Conservation (phyloP, 2,888 invertebrate genomes). For the Adineta ricciae region DNA sequence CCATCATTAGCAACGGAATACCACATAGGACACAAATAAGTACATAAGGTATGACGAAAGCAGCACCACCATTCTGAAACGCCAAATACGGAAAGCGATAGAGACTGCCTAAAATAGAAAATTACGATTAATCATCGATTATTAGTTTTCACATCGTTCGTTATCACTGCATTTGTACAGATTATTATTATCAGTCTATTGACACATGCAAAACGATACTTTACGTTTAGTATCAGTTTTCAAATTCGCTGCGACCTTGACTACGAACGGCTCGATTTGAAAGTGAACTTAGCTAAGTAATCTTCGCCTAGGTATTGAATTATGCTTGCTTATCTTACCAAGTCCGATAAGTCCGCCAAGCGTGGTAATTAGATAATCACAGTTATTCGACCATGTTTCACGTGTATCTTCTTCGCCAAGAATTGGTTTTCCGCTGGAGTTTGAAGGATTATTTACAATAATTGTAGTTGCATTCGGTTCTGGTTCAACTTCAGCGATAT, state of each 20-base stretch:
- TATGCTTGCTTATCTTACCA: background rate
- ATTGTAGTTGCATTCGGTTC: background rate
- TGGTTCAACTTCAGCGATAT: background rate
- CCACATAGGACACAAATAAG: background rate
- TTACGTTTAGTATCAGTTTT: background rate
- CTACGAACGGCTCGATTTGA: too few species aligned
- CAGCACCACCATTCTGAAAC: background rate
- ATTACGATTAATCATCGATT: too few species aligned
- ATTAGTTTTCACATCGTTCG: background rate
- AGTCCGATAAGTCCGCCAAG: background rate
- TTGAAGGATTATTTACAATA: background rate
- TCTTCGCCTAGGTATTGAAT: too few species aligned
- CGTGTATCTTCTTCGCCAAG: background rate
- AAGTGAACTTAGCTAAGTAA: too few species aligned
- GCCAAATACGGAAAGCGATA: background rate
- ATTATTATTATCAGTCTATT: background rate
- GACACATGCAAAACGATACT: background rate
- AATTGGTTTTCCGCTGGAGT: background rate
- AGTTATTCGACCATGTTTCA: constrained; percentile 2
- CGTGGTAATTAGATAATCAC: background rate
- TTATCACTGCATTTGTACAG: background rate
- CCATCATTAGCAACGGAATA: background rate
- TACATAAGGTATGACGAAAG: background rate
- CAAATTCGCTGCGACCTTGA: too few species aligned
- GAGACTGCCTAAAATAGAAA: background rate